phyloP scores from a whole-genome alignment of 2,113 vertebrate genomes.

The Lichenostomus cassidix region DNA sequence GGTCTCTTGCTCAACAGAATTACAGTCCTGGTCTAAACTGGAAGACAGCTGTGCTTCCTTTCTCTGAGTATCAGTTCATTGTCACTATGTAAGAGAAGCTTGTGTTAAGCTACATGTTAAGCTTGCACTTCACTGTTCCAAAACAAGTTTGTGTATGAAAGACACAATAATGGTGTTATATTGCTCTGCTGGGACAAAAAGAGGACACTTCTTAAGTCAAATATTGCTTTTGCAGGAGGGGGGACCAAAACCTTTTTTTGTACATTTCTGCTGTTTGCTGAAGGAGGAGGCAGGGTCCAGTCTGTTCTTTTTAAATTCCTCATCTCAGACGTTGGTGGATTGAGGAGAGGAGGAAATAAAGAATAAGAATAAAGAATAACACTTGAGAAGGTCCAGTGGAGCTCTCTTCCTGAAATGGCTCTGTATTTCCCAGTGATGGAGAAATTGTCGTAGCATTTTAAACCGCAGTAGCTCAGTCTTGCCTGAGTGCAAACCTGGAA shows the following conservation, averaged over 20 bases:
- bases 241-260: background rate
- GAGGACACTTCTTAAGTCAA: background rate
- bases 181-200: background rate
- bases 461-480: background rate
- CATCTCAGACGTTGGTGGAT: background rate
- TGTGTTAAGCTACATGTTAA: background rate
- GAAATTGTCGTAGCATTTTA: background rate
- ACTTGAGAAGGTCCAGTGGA: background rate
- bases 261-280: background rate
- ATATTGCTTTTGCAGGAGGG: background rate
- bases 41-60: background rate
- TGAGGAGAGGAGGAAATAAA: background rate
- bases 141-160: background rate
- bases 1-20: background rate
- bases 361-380: background rate
- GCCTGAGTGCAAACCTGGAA: background rate
- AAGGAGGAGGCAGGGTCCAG: background rate
- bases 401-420: background rate
- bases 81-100: background rate
- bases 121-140: background rate
- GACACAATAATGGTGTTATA: background rate
- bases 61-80: background rate
- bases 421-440: background rate
- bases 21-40: background rate
- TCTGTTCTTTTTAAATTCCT: background rate